Evolutionary conservation across 2,113 vertebrate species (phyloP).

Genomic region (Poeciliopsis occidentalis): DNA sequence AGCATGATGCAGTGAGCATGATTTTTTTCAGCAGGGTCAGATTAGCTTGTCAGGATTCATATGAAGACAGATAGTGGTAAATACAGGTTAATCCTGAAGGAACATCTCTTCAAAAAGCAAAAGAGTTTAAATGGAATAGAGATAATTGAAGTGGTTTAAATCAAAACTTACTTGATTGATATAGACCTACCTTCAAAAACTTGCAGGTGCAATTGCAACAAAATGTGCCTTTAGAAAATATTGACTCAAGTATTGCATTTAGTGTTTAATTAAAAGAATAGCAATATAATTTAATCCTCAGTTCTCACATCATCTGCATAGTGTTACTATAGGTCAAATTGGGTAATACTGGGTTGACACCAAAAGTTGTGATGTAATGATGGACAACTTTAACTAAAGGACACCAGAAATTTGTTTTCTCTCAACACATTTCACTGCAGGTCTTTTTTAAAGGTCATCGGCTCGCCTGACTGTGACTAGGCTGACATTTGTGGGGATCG

Average conservation of each 20-base stretch:
- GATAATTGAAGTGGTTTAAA: neutral
- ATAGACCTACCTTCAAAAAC: neutral
- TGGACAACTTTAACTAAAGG: neutral
- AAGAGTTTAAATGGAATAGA: neutral
- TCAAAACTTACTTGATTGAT: neutral
- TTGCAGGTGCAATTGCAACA: neutral
- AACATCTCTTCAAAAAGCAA: neutral
- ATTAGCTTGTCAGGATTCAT: neutral
- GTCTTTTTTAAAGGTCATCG: slow-evolving; percentile 10
- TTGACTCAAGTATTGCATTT: neutral
- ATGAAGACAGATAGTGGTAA: neutral
- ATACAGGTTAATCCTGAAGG: neutral
- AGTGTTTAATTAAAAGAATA: neutral
- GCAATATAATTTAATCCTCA: neutral
- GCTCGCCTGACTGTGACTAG: neutral
- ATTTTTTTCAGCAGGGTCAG: too few species aligned
- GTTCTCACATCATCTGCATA: neutral
- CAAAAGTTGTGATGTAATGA: neutral
- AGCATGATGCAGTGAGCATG: too few species aligned
- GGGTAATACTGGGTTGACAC: neutral
- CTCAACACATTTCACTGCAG: neutral
- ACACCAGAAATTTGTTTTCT: slow-evolving; percentile 20
- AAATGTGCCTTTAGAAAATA: neutral
- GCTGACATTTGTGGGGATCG: neutral
- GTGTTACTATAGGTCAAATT: neutral